Evolutionary conservation across 64 coral and sea anemone species (phyloP).

Genomic region (Dendrophyllia cribrosa): DNA sequence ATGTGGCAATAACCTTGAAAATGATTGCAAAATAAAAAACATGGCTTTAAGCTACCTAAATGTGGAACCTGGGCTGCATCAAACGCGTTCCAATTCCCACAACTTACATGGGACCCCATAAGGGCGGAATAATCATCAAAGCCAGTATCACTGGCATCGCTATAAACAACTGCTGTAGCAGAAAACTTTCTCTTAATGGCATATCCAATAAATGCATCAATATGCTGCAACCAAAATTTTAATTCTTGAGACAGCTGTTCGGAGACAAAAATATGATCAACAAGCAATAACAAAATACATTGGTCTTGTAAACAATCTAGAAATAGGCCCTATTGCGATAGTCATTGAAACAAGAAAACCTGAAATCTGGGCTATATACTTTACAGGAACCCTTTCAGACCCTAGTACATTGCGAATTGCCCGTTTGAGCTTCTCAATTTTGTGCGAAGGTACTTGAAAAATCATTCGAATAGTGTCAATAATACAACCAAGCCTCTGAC

Average conservation of each 20-base stretch:
- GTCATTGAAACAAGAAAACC: slow-evolving; percentile 17
- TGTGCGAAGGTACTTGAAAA: background rate
- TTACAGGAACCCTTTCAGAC: background rate
- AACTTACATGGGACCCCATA: background rate
- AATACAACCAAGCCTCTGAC: background rate
- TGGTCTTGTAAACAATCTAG: background rate
- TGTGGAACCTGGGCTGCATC: background rate
- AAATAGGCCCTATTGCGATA: background rate
- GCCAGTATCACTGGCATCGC: background rate
- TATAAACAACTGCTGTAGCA: background rate
- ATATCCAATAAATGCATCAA: background rate
- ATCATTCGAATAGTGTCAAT: background rate
- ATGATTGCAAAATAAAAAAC: background rate
- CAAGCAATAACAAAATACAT: slow-evolving; percentile 15
- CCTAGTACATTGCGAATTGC: background rate
- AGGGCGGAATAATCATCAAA: background rate
- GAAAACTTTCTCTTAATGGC: background rate
- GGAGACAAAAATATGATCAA: background rate
- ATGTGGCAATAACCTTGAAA: background rate
- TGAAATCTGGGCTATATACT: background rate
- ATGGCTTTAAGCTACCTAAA: background rate
- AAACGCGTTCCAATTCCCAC: background rate
- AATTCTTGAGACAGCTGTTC: slow-evolving; percentile 33
- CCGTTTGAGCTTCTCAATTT: background rate
- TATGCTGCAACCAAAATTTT: slow-evolving; percentile 25